A percentile compares a stretch with the other conserved stretches of the same genome.
These are phyloP conservation scores for Cactoblastis cactorum DNA, from an alignment of 2,888 invertebrate genomes.

Conservation along the genomic window DNA sequence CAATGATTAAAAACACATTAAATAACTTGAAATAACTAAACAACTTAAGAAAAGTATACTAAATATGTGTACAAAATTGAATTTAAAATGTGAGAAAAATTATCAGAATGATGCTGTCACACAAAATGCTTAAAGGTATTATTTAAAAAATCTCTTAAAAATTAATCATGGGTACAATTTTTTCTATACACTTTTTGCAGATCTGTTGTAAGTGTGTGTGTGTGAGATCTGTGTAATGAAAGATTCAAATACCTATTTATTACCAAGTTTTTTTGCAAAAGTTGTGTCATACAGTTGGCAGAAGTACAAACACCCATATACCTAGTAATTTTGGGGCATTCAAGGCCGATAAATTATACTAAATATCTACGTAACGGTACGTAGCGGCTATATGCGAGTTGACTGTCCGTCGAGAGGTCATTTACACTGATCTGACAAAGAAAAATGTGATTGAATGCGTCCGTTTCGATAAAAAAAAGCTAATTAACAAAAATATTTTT, in stretches of 20 bases:
- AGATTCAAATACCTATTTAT: not conserved
- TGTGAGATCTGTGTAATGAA: not conserved
- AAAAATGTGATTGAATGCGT: constrained; percentile 23
- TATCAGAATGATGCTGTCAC: too few species aligned
- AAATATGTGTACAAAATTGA: too few species aligned
- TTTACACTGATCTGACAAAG: constrained; percentile 49
- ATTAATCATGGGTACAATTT: too few species aligned
- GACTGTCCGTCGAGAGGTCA: constrained; percentile 50
- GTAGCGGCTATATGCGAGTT: constrained; percentile 31
- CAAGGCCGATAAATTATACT: constrained; percentile 21
- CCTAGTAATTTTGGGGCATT: constrained; percentile 23
- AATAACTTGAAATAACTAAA: too few species aligned
- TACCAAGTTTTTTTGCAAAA: not conserved
- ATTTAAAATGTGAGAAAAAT: too few species aligned
- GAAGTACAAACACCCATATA: constrained; percentile 16
- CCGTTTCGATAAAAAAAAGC: constrained; percentile 6
- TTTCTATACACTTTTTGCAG: too few species aligned
- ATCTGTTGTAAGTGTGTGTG: too few species aligned
- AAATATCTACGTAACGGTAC: constrained; percentile 44
- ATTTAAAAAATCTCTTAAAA: too few species aligned
- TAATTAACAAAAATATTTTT: constrained; percentile 5
- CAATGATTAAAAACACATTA: too few species aligned
- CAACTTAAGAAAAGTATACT: too few species aligned
- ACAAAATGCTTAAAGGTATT: too few species aligned
- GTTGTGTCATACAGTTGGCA: constrained; percentile 11